Base-by-base conservation (phyloP, 1,140 invertebrate genomes). In the Atta colombica region DNA sequence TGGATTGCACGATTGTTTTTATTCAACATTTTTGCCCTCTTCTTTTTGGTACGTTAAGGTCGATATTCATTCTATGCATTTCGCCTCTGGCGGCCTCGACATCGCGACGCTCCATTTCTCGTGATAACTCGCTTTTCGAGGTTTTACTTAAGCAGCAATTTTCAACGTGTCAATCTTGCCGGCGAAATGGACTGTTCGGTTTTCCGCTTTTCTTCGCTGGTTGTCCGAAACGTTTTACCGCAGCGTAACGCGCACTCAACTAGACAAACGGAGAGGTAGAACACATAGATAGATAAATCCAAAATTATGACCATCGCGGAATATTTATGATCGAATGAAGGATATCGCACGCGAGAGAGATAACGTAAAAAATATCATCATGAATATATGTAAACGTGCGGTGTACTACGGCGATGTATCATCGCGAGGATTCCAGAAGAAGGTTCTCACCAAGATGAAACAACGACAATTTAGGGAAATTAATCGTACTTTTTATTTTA, bases 81-180 rank as follows among this genome's bases (percentile, higher is more conserved):
- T 80, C 31, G n/a, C 63, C n/a, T 16, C 45, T 18, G 45, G 18
- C 8, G 49, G 77, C 58, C 21, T 45, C 51, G 53, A 74, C 71
- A 53, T 58, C n/a, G 49, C 49, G 53, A 35, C 31, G 49, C 49
- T 53, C 45, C 71, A 84, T 51, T 61, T 84, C 61, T 61, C 68
- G 55, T 39, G 18, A 10, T 25, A 84, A 51, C 55, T n/a, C n/a
- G 39, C 28, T n/a, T 82, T 35, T 61, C 53, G 53, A 61, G 69
- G 18, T 61, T 74, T 84, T 75, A 51, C 80, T 65, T 65, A 75
- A 60, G 55, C 80, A 60, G 58, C 65, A 87, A 87, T 87, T 71
- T 81, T 86, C 68, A 10, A 61, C 78, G 31, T 25, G 78, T 85
- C 74, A 77, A 65, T 87, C 84, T 85, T 55, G 7, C 2, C 39